Percentiles rank a stretch among this genome's conserved stretches.
These are phyloP conservation scores for Theretra japonica DNA, from an alignment of 2,888 invertebrate species.

Conservation along the genomic window DNA sequence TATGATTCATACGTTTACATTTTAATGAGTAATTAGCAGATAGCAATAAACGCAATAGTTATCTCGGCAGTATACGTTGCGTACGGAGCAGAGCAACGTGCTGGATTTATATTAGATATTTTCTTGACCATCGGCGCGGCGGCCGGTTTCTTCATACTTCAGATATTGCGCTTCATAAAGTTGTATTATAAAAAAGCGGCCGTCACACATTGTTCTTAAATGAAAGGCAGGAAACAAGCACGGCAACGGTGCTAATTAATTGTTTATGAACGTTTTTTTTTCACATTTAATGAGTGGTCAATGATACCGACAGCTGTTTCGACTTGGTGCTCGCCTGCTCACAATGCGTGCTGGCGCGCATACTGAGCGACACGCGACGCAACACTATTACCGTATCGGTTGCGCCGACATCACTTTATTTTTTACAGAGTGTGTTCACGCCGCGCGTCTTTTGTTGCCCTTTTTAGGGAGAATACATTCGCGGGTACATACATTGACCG, in stretches of 20 bases:
- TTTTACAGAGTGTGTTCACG: conserved; percentile 45
- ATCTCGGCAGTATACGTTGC: conserved; percentile 56
- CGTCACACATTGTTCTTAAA: conserved; percentile 61
- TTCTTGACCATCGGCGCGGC: conserved; percentile 59
- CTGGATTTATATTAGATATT: conserved; percentile 75
- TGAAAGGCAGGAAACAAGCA: conserved; percentile 59
- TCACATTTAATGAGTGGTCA: conserved; percentile 56
- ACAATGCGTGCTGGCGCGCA: conserved; percentile 61
- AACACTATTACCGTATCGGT: conserved; percentile 34
- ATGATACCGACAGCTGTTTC: conserved; percentile 49
- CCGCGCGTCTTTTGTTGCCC: conserved; percentile 34
- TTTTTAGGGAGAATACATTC: conserved; percentile 10
- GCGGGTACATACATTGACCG: not conserved
- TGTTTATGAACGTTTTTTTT: conserved; percentile 62
- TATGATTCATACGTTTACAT: conserved; percentile 37
- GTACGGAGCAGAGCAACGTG: conserved; percentile 60
- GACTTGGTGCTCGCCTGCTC: conserved; percentile 61
- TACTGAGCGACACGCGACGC: conserved; percentile 53
- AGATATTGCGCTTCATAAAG: conserved; percentile 58
- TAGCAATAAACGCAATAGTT: conserved; percentile 54
- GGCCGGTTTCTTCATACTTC: conserved; percentile 56
- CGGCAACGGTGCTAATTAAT: conserved; percentile 66
- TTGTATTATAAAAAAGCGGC: conserved; percentile 56
- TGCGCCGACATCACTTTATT: not conserved
- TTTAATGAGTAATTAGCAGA: conserved; percentile 53